phyloP scores from a whole-genome alignment of 2,797 vertebrate genomes.

The Gymnoscopelus microlampas region DNA sequence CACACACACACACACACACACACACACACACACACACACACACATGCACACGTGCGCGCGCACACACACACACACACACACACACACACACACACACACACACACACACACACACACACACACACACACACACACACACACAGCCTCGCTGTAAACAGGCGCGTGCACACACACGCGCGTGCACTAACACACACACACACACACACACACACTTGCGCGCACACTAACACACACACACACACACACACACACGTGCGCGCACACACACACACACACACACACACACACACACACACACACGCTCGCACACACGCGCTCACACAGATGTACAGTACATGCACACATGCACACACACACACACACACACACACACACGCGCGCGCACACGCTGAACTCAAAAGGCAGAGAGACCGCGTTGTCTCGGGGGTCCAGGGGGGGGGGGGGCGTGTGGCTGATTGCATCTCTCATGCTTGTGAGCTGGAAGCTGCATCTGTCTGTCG shows the following conservation, averaged over 20 bases:
- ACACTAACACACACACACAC: slow-evolving; percentile 8
- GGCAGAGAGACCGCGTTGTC: too few relatives aligned
- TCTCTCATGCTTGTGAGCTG: too few relatives aligned
- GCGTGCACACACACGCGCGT: not conserved
- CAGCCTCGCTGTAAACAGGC: too few relatives aligned
- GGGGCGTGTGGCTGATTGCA: too few relatives aligned
- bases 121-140: slow-evolving; percentile 1
- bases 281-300: not conserved
- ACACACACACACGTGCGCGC: not conserved
- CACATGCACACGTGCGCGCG: too few relatives aligned
- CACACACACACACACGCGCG: not conserved
- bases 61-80: slow-evolving; percentile 7
- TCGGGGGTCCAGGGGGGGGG: too few relatives aligned
- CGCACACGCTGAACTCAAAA: too few relatives aligned
- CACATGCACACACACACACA: slow-evolving; percentile 4
- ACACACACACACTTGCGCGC: not conserved
- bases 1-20: not conserved
- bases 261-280: not conserved
- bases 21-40: not conserved
- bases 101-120: not conserved
- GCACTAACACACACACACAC: not conserved
- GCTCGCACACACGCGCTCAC: too few relatives aligned
- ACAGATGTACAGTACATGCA: too few relatives aligned
- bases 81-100: slow-evolving; percentile 18
- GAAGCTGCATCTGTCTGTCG: too few relatives aligned